A percentile compares a stretch with the other conserved stretches of the same genome.
These are phyloP conservation scores for Drosophila infuscata DNA, from an alignment of 2,888 invertebrate species.

Conservation along the genomic window DNA sequence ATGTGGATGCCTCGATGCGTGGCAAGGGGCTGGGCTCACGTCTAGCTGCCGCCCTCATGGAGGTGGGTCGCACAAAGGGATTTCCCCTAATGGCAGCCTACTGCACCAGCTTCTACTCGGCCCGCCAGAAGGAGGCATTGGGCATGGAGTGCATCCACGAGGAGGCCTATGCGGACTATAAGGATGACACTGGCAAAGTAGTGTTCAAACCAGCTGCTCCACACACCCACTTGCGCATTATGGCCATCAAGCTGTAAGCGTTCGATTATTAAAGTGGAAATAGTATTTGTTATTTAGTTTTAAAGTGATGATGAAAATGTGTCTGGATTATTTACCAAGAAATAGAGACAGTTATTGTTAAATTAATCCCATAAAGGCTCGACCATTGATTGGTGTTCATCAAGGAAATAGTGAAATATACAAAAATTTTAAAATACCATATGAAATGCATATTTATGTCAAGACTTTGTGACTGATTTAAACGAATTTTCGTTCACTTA, in stretches of 20 bases:
- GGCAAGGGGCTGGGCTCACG: slow-evolving; percentile 69
- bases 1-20: slow-evolving; percentile 58
- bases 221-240: slow-evolving; percentile 48
- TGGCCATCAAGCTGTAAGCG: slow-evolving; percentile 39
- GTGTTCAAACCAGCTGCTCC: slow-evolving; percentile 64
- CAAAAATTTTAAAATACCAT: too few species aligned
- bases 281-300: neutral
- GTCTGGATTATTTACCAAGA: neutral
- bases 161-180: slow-evolving; percentile 64
- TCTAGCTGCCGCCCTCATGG: slow-evolving; percentile 61
- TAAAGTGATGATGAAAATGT: neutral
- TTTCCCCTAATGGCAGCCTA: slow-evolving; percentile 59
- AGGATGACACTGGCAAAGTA: slow-evolving; percentile 48
- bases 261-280: neutral
- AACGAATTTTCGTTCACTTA: too few species aligned
- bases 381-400: neutral
- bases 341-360: neutral
- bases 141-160: slow-evolving; percentile 67
- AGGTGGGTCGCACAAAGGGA: slow-evolving; percentile 59
- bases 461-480: too few species aligned
- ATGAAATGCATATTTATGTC: too few species aligned
- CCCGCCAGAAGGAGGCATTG: slow-evolving; percentile 64
- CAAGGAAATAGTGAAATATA: neutral
- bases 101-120: slow-evolving; percentile 75
- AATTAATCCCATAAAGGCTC: neutral